Base-by-base conservation (phyloP, 2,113 vertebrate species). In the Nycticryphes semicollaris region DNA sequence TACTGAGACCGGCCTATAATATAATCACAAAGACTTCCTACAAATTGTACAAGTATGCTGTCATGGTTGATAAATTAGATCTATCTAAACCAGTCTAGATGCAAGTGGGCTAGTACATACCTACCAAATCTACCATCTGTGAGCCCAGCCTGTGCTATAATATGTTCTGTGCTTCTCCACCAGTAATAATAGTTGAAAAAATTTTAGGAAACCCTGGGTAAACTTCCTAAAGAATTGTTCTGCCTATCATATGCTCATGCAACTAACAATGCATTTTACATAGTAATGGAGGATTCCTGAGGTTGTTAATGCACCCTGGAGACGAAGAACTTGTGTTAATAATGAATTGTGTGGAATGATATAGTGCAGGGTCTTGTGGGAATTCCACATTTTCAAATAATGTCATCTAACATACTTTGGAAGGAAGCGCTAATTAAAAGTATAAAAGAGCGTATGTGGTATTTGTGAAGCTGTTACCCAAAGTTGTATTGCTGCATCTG, bases 361-460 rank as follows among this genome's bases (percentile, higher is more conserved):
- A 39, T 4, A 37, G 5, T 16, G 16, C 20, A 63, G 21, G 8
- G 45, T 72, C 53, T 62, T 50, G 37, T 77, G 75, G 47, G 63
- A 39, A 33, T 81, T 47, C 28, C n/a, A 50, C 4, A 2, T 4
- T 66, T 91, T 80, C 72, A 86, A 51, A 74, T 70, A 80, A 88
- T 77, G 54, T 75, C 1, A 2, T 88, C 67, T 20, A 47, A 63
- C 21, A 18, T 12, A 25, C 47, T 88, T 78, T 0, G 7, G 23
- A 41, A 93, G 75, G 31, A 94, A 95, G 85, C 51, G 85, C 76
- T 95, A 94, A 96, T 93, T 77, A 80, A 43, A 90, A 88, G 33
- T 51, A n/a, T 91, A 73, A 74, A 84, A 79, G 39, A 84, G 14
- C 7, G 2, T 91, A 88, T 63, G 86, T 90, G 64, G 19, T 64